phyloP scores from a whole-genome alignment of 1,140 invertebrate species.

The Gryllus bimaculatus region DNA sequence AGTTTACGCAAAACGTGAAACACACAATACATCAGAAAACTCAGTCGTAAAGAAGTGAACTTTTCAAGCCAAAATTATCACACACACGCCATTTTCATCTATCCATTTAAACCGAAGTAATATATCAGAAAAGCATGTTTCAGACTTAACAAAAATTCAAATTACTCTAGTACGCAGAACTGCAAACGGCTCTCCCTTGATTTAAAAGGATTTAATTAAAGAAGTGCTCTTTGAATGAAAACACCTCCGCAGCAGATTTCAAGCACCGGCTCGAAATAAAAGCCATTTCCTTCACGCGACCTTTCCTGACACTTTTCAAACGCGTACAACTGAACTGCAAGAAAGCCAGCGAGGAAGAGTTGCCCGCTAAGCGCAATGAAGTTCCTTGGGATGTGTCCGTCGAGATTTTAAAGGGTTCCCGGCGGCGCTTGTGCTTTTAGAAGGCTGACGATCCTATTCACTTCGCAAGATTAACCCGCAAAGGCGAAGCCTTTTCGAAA shows the following conservation, averaged over 20 bases:
- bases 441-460: slow-evolving; percentile 1
- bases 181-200: neutral
- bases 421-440: neutral
- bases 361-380: neutral
- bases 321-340: neutral
- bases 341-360: neutral
- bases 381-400: neutral
- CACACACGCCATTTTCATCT: neutral
- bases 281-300: neutral
- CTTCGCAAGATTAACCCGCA: neutral
- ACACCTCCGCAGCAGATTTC: neutral
- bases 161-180: neutral
- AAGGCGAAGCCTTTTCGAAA: neutral
- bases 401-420: neutral
- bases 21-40: too few relatives aligned
- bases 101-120: neutral
- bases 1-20: too few relatives aligned
- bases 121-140: neutral
- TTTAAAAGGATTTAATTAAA: neutral
- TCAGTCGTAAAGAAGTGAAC: neutral
- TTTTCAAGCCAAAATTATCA: neutral
- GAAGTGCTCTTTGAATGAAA: neutral
- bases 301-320: neutral
- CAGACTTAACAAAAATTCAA: too few relatives aligned
- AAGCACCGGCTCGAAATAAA: neutral